phyloP scores from a whole-genome alignment of 1,140 invertebrate genomes.

The Vanessa atalanta region DNA sequence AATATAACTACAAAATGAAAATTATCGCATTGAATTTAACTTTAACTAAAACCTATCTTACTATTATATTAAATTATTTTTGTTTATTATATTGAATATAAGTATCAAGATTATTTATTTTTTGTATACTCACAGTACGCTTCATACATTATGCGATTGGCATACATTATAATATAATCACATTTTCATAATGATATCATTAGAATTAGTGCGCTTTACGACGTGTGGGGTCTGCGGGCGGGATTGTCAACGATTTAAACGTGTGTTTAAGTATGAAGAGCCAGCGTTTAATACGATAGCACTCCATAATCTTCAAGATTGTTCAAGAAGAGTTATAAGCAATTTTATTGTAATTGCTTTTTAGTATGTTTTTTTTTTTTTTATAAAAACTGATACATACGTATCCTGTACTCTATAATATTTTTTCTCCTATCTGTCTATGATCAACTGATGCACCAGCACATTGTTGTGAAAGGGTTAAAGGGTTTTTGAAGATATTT shows the following conservation, averaged over 20 bases:
- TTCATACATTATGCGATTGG: conserved; percentile 74
- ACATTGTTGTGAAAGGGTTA: no score
- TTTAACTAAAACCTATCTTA: not conserved
- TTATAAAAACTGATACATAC: no score
- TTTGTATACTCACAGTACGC: conserved; percentile 47
- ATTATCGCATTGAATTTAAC: no score
- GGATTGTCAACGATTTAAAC: conserved; percentile 39
- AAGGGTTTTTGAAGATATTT: no score
- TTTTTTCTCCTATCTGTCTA: no score
- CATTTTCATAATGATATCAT: conserved; percentile 78
- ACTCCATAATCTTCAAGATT: not conserved
- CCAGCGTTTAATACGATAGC: conserved; percentile 34
- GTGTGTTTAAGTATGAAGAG: conserved; percentile 22
- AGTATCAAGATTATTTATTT: conserved; percentile 51
- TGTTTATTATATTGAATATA: conserved; percentile 16
- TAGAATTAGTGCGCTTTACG: conserved; percentile 74
- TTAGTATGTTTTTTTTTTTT: no score
- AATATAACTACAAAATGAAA: no score
- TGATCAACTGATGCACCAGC: no score
- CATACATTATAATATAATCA: conserved; percentile 78
- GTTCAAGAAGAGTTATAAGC: not conserved
- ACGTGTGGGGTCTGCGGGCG: conserved; percentile 68
- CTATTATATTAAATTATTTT: not conserved
- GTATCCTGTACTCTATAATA: no score
- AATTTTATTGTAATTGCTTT: no score